Conservation (phyloP, 1,140 invertebrate species). For the Heliconius hermathena region DNA sequence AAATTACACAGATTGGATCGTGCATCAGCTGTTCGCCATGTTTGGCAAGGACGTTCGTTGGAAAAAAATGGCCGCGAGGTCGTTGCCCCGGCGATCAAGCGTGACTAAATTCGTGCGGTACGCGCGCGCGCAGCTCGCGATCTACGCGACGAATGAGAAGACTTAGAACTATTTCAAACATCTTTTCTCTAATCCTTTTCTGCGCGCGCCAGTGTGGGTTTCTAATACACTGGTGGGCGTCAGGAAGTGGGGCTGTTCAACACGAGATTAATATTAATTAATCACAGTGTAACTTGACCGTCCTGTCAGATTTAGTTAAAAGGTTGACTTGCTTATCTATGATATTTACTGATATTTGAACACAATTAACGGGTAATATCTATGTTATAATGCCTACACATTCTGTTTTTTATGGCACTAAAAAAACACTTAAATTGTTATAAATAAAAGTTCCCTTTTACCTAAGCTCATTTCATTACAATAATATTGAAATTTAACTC, state of each 20-base stretch:
- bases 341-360: background rate
- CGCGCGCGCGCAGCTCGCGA: conserved; percentile 67
- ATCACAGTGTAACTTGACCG: conserved; percentile 38
- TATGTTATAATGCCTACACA: background rate
- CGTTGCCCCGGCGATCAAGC: conserved; percentile 58
- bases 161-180: conserved; percentile 76
- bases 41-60: conserved; percentile 63
- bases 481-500: background rate
- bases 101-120: conserved; percentile 50
- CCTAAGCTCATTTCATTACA: background rate
- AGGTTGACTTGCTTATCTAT: conserved; percentile 17
- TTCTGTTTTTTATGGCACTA: no score
- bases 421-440: no score
- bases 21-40: conserved; percentile 62
- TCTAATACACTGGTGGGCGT: conserved; percentile 60
- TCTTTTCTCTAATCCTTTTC: conserved; percentile 75
- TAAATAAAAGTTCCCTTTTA: no score
- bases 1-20: conserved; percentile 41
- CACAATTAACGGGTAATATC: background rate
- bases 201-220: conserved; percentile 62
- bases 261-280: conserved; percentile 57
- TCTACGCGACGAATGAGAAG: conserved; percentile 72
- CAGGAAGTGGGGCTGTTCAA: conserved; percentile 62
- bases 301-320: conserved; percentile 30
- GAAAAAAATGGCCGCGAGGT: conserved; percentile 63